Evolutionary conservation across 2,888 invertebrate species (phyloP), one percentile per base, ranked within the genome.

Genomic region (Netelia virgata): DNA sequence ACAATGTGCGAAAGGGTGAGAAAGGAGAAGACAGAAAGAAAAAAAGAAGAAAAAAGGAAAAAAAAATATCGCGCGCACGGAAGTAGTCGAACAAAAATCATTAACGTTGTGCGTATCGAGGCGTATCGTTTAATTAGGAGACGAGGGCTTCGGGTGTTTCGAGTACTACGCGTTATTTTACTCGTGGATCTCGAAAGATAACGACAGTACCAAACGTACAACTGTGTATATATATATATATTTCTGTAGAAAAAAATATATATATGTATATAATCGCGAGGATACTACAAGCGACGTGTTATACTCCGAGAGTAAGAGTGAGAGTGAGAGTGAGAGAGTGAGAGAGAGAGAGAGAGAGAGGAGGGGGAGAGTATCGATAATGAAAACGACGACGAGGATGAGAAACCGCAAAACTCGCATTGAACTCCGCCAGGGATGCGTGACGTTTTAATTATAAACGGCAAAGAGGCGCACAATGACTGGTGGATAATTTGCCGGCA

Each of bases 381-480:
- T 84, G 84, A 84, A 84, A 84, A 78, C 84, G 82, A 84, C 77
- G 84, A 74, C 70, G 70, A 69, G 47, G 57, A 63, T 63, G 77
- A 78, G 75, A 80, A 76, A 68, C 78, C 84, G 78, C 82, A 82
- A 84, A 82, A 79, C 66, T 82, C 74, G 74, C 84, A 84, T 84
- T 84, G 78, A 84, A 82, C 78, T 78, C 77, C 64, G 61, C 78
- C 82, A 82, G 70, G 78, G 84, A 84, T 84, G 84, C 84, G 84
- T 84, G 84, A 84, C 84, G 82, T 84, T 84, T 84, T 84, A 84
- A 84, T 84, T 84, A 84, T 84, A 82, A 78, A 84, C 82, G 84
- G 78, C 82, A 82, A 82, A 84, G 75, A 78, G 78, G 82, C 78
- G 47, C 84, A 79, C 84, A 82, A 84, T 78, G 84, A 84, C 73